A percentile compares a stretch with the other conserved stretches of the same genome.
These are phyloP conservation scores for Blastomussa wellsi DNA, from an alignment of 92 coral and sea anemone genomes.

Conservation along the genomic window DNA sequence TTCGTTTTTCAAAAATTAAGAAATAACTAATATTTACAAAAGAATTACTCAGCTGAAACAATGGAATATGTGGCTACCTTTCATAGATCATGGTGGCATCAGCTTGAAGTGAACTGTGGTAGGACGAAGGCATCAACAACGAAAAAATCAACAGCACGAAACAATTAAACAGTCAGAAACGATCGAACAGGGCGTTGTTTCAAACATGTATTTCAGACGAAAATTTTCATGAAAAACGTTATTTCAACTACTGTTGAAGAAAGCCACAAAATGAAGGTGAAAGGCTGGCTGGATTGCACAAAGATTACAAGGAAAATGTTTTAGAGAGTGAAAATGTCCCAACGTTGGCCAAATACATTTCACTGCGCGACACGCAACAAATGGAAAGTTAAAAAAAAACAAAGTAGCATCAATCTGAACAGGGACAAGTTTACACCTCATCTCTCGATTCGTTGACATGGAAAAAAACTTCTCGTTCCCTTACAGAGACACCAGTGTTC, in stretches of 20 bases:
- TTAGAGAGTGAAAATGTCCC: neutral
- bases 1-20: neutral
- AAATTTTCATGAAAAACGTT: constrained; percentile 16
- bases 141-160: neutral
- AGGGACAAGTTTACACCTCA: neutral
- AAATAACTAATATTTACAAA: neutral
- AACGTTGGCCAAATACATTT: neutral
- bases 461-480: neutral
- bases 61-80: constrained; percentile 1
- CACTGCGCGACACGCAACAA: constrained; percentile 14
- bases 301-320: neutral
- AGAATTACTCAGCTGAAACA: neutral
- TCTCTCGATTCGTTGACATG: neutral
- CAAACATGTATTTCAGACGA: constrained; percentile 34
- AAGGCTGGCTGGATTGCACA: neutral
- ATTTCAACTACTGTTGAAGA: neutral
- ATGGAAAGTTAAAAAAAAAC: neutral
- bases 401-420: neutral
- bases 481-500: neutral
- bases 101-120: neutral
- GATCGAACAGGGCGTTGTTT: constrained; percentile 48
- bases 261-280: constrained; percentile 7
- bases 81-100: neutral
- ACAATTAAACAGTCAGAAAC: constrained; percentile 12
- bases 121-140: neutral